phyloP scores from a whole-genome alignment of 2,888 invertebrate species.

The Tetragonula carbonaria region DNA sequence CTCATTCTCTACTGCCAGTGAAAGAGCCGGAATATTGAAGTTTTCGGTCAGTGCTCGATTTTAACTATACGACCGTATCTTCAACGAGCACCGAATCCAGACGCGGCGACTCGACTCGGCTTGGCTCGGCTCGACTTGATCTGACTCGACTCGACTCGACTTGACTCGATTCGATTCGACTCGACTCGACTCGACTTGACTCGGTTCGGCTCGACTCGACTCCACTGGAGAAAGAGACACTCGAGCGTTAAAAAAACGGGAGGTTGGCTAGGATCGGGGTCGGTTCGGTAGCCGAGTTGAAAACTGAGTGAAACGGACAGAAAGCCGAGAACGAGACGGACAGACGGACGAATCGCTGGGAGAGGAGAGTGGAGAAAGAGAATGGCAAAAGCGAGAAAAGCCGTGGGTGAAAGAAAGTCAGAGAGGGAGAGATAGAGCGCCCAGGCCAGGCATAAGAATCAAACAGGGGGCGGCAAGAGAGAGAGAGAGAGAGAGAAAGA shows the following conservation, averaged over 20 bases:
- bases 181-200: conserved; percentile 52
- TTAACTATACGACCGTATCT: conserved; percentile 72
- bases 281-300: conserved; percentile 29
- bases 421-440: conserved; percentile 16
- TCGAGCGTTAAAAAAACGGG: conserved; percentile 41
- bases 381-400: conserved; percentile 20
- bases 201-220: conserved; percentile 48
- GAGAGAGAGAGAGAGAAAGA: conserved; percentile 32
- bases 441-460: conserved; percentile 52
- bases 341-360: conserved; percentile 29
- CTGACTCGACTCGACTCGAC: conserved; percentile 34
- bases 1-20: conserved; percentile 52
- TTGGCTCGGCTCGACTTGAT: conserved; percentile 36
- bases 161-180: conserved; percentile 50
- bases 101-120: conserved; percentile 53
- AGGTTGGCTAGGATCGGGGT: neutral
- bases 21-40: conserved; percentile 77
- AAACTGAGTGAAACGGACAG: conserved; percentile 38
- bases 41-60: conserved; percentile 79
- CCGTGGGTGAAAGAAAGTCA: neutral
- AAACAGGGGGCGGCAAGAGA: conserved; percentile 15
- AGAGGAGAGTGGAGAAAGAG: conserved; percentile 24
- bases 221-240: conserved; percentile 36
- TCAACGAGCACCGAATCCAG: conserved; percentile 47
- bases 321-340: conserved; percentile 34